phyloP scores from a whole-genome alignment of 23 tunicate genomes.

The Styela clava region DNA sequence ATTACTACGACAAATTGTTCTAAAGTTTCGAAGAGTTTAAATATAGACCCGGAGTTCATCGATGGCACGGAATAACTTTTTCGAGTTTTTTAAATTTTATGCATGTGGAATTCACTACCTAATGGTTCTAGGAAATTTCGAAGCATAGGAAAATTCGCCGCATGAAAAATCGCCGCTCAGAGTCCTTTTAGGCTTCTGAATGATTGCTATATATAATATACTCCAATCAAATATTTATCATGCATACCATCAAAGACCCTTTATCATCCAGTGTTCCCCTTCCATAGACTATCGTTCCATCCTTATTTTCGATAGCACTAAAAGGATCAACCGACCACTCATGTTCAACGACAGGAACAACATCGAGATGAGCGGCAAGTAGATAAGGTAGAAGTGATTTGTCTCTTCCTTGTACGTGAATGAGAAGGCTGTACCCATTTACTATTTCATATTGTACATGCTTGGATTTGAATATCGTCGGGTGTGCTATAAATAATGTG shows the following conservation, averaged over 20 bases:
- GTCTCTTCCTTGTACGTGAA: slow-evolving; percentile 51
- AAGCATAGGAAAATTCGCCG: too few species aligned
- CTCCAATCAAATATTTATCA: background rate
- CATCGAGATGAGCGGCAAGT: slow-evolving; percentile 68
- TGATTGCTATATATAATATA: too few species aligned
- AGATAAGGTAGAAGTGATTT: slow-evolving; percentile 44
- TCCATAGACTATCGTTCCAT: slow-evolving; percentile 50
- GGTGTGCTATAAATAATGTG: slow-evolving; percentile 38
- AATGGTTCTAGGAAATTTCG: too few species aligned
- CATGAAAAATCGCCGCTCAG: too few species aligned
- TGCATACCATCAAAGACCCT: slow-evolving; percentile 51
- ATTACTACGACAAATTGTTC: too few species aligned
- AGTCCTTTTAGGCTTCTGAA: too few species aligned
- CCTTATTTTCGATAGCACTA: slow-evolving; percentile 38
- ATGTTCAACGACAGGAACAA: slow-evolving; percentile 68
- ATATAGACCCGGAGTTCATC: too few species aligned
- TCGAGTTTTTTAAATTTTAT: too few species aligned
- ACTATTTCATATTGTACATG: slow-evolving; percentile 42
- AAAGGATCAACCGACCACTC: slow-evolving; percentile 69
- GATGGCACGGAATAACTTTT: too few species aligned
- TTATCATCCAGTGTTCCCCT: slow-evolving; percentile 81
- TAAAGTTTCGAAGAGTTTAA: too few species aligned
- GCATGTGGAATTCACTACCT: too few species aligned
- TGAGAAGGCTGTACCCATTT: slow-evolving; percentile 63
- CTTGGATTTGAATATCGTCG: slow-evolving; percentile 42